phyloP scores from a whole-genome alignment of 1,140 invertebrate species.

The Anagrus nilaparvatae region DNA sequence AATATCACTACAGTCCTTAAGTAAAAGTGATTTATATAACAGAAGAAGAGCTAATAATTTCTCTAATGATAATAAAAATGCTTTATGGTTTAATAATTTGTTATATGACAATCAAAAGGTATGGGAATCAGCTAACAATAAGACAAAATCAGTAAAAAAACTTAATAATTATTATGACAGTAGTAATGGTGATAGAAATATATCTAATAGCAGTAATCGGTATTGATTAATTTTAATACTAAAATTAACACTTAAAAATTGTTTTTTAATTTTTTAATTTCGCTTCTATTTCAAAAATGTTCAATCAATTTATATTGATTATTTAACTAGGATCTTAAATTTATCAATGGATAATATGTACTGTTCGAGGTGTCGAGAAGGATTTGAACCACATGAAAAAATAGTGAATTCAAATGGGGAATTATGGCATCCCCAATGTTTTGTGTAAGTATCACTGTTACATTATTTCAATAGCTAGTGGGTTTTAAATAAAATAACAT shows the following conservation, averaged over 20 bases:
- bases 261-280: no score
- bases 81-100: slow-evolving; percentile 2
- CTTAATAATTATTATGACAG: no score
- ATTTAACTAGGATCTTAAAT: slow-evolving; percentile 51
- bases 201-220: no score
- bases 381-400: slow-evolving; percentile 91
- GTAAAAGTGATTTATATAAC: slow-evolving; percentile 20
- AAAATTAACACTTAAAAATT: no score
- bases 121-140: no score
- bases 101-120: not conserved
- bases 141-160: no score
- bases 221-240: no score
- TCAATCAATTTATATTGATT: slow-evolving; percentile 11
- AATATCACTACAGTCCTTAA: slow-evolving; percentile 17
- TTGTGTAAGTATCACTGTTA: slow-evolving; percentile 74
- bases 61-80: slow-evolving; percentile 13
- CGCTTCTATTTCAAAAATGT: no score
- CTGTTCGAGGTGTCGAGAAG: slow-evolving; percentile 87
- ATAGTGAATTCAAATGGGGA: slow-evolving; percentile 98
- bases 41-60: slow-evolving; percentile 15
- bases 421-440: slow-evolving; percentile 97
- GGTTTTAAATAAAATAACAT: slow-evolving; percentile 6
- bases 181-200: no score
- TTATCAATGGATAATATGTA: slow-evolving; percentile 85
- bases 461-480: slow-evolving; percentile 9